Base-by-base conservation (phyloP, 2,888 invertebrate genomes). In the Amiota minor region DNA sequence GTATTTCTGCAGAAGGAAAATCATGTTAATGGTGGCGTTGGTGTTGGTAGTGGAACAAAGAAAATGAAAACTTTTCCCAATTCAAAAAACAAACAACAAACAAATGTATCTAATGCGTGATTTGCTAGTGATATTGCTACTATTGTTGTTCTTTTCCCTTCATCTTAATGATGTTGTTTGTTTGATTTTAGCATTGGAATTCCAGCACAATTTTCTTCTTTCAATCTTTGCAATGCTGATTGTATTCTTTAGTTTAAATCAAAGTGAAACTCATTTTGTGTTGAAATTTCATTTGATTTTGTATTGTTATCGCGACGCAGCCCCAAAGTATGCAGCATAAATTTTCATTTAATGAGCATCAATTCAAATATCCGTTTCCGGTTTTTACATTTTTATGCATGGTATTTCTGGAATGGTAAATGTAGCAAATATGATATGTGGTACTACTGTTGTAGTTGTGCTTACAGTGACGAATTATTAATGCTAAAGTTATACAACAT, bases 51-150 rank as follows among this genome's bases (percentile, higher is more conserved):
- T 35, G 35, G 35, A 4, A 35, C 35, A 35, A 35, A 2, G 3
- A 23, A 35, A 35, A 35, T 35, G 20, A 59, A 72, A 79, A 74
- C 74, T 75, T 71, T 71, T 45, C 46, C 67, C 67, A 50, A 16
- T 23, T 59, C 53, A 53, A 53, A 12, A 23, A 14, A 53, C 53
- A 53, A 14, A 53, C 53, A 53, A 20, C 59, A 59, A 16, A 59
- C 59, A 59, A 59, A 64, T 65, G 70, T 75, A 80, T 78, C 80
- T 76, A 81, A 83, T 80, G 81, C 76, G 76, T 75, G 78, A 78
- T 83, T 78, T 78, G 75, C 77, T 77, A 75, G 79, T 79, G 77
- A 79, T 80, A 35, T 35, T 35, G 35, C 35, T 35, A 35, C 35
- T 35, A 35, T 35, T 35, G 35, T 35, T 35, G 35, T 35, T 35